Base-by-base conservation (phyloP, 2,797 vertebrate genomes). In the Euthynnus affinis region DNA sequence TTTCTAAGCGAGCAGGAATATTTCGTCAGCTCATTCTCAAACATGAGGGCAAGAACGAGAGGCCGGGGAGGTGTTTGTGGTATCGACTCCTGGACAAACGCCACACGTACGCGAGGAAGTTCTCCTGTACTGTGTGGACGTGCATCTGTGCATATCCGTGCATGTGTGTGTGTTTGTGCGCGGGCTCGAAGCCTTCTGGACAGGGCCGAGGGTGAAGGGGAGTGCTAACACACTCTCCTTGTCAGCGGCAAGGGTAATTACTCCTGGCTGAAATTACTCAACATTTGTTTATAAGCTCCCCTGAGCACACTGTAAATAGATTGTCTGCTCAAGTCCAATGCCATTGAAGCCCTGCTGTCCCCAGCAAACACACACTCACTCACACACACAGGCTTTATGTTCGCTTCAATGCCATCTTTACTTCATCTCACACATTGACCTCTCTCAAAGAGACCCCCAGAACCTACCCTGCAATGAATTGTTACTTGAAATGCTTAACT, bases 251-350 rank as follows among this genome's bases (percentile, higher is more conserved):
- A 99, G 97, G 98, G 98, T 99, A 99, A 98, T 99, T 99, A 98
- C 98, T 98, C 97, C 97, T 99, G 98, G 97, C 98, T 98, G 97
- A 97, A 98, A 98, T 99, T 98, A 98, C 98, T 98, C 97, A 98
- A 98, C 98, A 99, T 99, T 98, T 99, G 97, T 98, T 99, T 98
- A 99, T 97, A 97, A 97, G 96, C 96, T 98, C 97, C 97, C 97
- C 93, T 96, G 97, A 98, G 97, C 97, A 96, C 95, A 96, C 97
- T 97, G 96, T 97, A 99, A 98, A 98, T 99, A 99, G 97, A 98
- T 98, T 97, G 97, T 97, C 97, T 98, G 96, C 97, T 96, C 96
- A 94, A 96, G 96, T 96, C 97, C 97, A 96, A 97, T 97, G 96
- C 97, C 97, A 97, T 95, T 96, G 96, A 97, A 97, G 96, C 93